These are phyloP conservation scores for Borostomias antarcticus DNA, from an alignment of 2,797 vertebrate species.

Conservation along the genomic window DNA sequence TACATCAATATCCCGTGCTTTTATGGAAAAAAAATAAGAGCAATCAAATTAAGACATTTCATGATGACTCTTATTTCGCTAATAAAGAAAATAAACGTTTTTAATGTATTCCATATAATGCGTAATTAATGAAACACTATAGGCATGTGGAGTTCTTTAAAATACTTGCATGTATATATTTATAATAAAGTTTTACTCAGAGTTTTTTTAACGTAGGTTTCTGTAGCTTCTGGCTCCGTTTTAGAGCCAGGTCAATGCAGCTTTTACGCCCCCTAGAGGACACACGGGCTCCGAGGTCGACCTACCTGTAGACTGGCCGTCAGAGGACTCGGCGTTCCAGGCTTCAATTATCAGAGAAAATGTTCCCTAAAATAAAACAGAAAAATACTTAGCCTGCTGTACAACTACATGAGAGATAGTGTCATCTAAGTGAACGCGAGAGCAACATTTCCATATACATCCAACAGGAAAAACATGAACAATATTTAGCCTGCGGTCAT, in stretches of 20 bases:
- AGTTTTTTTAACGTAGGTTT: not conserved
- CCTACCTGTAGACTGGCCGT: conserved; percentile 79
- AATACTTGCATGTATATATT: not conserved
- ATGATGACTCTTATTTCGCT: too few relatives aligned
- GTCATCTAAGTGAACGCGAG: too few relatives aligned
- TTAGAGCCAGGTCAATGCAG: not conserved
- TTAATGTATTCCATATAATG: not conserved
- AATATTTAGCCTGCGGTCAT: too few relatives aligned
- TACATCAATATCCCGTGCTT: not conserved
- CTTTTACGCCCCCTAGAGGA: conserved; percentile 40
- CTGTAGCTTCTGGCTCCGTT: not conserved
- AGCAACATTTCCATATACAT: too few relatives aligned
- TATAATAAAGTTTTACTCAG: not conserved
- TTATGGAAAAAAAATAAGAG: not conserved
- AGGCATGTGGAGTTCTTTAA: not conserved
- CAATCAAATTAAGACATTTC: too few relatives aligned
- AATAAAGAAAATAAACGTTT: not conserved
- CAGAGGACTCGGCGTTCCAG: conserved; percentile 78
- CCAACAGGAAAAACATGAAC: too few relatives aligned
- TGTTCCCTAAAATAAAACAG: conserved; percentile 68
- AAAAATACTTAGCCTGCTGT: not conserved
- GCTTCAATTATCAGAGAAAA: conserved; percentile 87
- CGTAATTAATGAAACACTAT: not conserved
- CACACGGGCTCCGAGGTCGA: not conserved
- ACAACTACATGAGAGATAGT: not conserved